Percentiles rank a stretch among this genome's conserved stretches.
phyloP scores from a whole-genome alignment of 2,797 vertebrate species.

The Aphelocoma californica region DNA sequence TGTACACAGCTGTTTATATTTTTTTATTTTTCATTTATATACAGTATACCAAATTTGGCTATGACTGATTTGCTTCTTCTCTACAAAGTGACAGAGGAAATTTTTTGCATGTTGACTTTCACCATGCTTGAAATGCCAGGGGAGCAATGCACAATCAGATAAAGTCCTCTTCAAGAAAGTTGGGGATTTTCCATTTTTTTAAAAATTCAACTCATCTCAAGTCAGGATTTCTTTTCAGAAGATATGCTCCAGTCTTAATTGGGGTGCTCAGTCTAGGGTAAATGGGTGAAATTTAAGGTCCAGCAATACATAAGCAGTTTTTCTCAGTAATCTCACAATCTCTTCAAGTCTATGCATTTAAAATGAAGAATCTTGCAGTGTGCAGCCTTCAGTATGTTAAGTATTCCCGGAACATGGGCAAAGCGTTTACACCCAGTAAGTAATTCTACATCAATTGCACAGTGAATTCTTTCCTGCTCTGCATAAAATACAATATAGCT shows the following conservation, averaged over 20 bases:
- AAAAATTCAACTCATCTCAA: conserved; percentile 24
- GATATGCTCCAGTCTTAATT: conserved; percentile 40
- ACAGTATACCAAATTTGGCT: background rate
- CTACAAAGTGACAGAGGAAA: background rate
- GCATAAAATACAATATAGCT: background rate
- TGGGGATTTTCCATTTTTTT: conserved; percentile 1
- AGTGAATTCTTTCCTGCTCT: background rate
- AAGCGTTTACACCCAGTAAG: background rate
- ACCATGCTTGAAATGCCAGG: background rate
- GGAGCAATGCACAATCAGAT: background rate
- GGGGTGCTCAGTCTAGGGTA: conserved; percentile 30
- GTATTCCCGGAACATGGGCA: background rate
- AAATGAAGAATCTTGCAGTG: conserved; percentile 47
- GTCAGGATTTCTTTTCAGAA: background rate
- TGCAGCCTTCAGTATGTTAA: conserved; percentile 11
- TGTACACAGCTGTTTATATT: background rate
- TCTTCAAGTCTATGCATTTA: conserved; percentile 62
- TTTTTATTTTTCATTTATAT: background rate
- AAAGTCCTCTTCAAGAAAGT: background rate
- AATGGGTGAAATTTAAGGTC: conserved; percentile 51
- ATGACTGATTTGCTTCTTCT: background rate
- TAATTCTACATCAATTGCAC: background rate
- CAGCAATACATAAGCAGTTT: conserved; percentile 21
- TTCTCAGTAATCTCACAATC: conserved; percentile 42
- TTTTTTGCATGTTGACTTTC: background rate